Conservation (phyloP, 2,797 vertebrate genomes). For the Mastacembelus armatus region DNA sequence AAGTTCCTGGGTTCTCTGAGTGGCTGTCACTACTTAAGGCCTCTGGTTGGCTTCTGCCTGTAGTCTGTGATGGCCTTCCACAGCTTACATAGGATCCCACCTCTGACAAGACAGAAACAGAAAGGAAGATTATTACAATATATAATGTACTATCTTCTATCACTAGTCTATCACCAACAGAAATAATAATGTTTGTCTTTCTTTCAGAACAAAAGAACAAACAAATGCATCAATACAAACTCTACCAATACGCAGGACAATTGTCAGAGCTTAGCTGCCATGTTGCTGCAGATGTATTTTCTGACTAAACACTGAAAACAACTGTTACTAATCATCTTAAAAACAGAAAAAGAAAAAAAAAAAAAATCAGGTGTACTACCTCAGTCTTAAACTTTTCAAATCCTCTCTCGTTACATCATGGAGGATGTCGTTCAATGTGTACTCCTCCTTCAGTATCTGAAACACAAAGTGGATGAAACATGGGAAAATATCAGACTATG, state of each 20-base stretch:
- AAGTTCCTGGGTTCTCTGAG: conserved; percentile 37
- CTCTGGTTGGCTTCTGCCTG: conserved; percentile 87
- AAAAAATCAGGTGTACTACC: conserved; percentile 77
- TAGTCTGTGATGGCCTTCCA: conserved; percentile 95
- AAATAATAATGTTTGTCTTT: no score
- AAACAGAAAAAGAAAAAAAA: background rate
- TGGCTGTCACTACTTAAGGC: conserved; percentile 56
- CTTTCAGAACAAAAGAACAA: no score
- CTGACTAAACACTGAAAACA: conserved; percentile 3
- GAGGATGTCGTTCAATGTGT: conserved; percentile 91
- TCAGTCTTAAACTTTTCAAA: conserved; percentile 93
- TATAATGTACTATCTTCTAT: background rate
- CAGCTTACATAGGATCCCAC: conserved; percentile 93
- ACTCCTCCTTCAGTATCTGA: conserved; percentile 93
- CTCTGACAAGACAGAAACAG: conserved; percentile 81
- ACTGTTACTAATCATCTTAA: background rate
- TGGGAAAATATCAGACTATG: background rate
- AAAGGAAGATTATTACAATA: background rate
- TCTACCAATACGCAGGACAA: conserved; percentile 2
- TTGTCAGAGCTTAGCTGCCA: conserved; percentile 5
- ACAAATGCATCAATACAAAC: conserved; percentile 5
- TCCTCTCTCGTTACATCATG: conserved; percentile 93
- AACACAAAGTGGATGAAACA: conserved; percentile 16
- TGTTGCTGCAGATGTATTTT: background rate
- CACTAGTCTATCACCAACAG: no score